These are phyloP conservation scores for Coenonympha arcania DNA, from an alignment of 2,888 invertebrate species.

Conservation along the genomic window DNA sequence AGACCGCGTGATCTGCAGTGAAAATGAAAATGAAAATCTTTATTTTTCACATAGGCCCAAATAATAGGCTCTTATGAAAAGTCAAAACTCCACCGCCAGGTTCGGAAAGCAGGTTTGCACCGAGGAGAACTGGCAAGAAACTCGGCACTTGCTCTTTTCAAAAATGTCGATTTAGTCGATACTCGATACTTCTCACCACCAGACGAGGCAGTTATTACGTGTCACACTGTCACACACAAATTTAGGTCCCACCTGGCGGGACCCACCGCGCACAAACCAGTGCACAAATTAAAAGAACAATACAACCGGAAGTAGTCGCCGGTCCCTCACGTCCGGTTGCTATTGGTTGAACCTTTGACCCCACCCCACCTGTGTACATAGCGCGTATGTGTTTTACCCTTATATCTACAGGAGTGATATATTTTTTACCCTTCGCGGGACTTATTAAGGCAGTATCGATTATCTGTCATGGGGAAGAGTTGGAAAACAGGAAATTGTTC, in stretches of 20 bases:
- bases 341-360: conserved; percentile 69
- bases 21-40: too few species aligned
- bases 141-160: too few species aligned
- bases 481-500: background rate
- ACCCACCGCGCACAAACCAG: conserved; percentile 25
- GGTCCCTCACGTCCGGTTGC: conserved; percentile 52
- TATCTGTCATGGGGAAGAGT: conserved; percentile 12
- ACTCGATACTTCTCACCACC: too few species aligned
- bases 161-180: too few species aligned
- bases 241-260: conserved; percentile 54
- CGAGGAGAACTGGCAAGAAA: too few species aligned
- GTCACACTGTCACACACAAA: background rate
- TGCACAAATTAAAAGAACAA: conserved; percentile 55
- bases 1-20: too few species aligned
- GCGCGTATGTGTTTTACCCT: conserved; percentile 22
- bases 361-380: conserved; percentile 49
- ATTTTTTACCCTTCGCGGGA: conserved; percentile 15
- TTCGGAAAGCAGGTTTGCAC: too few species aligned
- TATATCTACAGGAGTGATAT: conserved; percentile 11
- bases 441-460: conserved; percentile 18
- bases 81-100: too few species aligned
- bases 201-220: background rate
- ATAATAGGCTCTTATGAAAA: too few species aligned
- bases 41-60: too few species aligned
- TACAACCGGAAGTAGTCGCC: conserved; percentile 54